phyloP scores from a whole-genome alignment of 2,888 invertebrate genomes.

The Tethea ocularis region DNA sequence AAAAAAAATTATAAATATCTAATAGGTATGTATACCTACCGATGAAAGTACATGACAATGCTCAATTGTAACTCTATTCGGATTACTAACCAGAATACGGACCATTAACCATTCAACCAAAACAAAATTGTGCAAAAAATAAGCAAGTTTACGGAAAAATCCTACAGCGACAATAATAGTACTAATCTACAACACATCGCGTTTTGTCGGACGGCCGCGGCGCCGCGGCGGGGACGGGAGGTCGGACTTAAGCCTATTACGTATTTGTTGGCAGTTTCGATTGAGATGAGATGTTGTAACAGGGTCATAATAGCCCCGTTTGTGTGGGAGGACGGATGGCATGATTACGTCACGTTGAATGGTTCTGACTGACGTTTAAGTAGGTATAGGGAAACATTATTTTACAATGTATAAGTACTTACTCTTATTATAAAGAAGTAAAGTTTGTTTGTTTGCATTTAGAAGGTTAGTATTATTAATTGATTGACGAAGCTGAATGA shows the following conservation, averaged over 20 bases:
- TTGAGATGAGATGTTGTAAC: background rate
- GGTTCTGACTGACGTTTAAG: background rate
- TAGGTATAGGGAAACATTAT: too few species aligned
- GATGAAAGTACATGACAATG: too few species aligned
- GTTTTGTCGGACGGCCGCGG: background rate
- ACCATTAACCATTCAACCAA: background rate
- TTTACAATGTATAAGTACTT: too few species aligned
- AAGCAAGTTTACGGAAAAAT: slow-evolving; percentile 4
- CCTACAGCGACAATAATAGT: background rate
- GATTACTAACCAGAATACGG: background rate
- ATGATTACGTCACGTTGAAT: background rate
- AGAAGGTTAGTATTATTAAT: too few species aligned
- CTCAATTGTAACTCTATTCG: too few species aligned
- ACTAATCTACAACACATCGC: background rate
- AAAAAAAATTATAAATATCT: too few species aligned
- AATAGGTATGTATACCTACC: too few species aligned
- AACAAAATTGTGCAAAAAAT: background rate
- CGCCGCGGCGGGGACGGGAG: background rate
- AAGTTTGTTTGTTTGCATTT: too few species aligned
- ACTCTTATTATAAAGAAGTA: too few species aligned
- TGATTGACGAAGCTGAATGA: too few species aligned
- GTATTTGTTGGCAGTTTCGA: background rate
- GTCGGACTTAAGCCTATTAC: slow-evolving; percentile 1
- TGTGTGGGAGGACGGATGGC: background rate
- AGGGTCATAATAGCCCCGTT: background rate